Evolutionary conservation across 2,797 vertebrate species (phyloP).

Genomic region (Pachyuromys duprasi): DNA sequence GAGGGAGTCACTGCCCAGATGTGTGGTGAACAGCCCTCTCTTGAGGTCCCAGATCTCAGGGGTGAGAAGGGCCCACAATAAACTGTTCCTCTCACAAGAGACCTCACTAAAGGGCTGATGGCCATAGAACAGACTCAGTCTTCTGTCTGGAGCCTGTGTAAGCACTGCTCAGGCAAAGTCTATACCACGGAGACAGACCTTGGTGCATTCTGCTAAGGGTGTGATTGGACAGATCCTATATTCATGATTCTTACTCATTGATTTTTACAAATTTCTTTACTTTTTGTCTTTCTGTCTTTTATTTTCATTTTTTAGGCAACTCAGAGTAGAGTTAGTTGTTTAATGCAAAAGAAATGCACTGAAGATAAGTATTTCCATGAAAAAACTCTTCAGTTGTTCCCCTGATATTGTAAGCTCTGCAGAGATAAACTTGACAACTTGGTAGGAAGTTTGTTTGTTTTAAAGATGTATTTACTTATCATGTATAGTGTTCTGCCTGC

Average conservation of each 20-base stretch:
- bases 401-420: too few relatives aligned
- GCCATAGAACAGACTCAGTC: neutral
- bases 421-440: too few relatives aligned
- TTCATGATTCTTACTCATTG: neutral
- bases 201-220: too few relatives aligned
- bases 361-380: neutral
- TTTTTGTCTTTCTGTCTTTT: neutral
- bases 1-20: conserved; percentile 93
- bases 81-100: conserved; percentile 96
- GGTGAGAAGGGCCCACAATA: conserved; percentile 92
- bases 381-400: neutral
- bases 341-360: neutral
- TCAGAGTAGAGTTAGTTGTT: neutral
- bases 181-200: neutral
- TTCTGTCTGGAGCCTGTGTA: neutral
- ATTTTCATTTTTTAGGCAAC: neutral
- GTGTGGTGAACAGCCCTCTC: conserved; percentile 91
- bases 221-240: neutral
- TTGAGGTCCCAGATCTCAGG: conserved; percentile 96
- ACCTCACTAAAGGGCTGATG: conserved; percentile 83
- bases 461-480: too few relatives aligned
- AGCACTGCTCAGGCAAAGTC: neutral
- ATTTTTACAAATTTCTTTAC: neutral
- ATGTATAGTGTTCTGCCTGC: too few relatives aligned
- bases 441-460: too few relatives aligned